phyloP scores from a whole-genome alignment of 2,888 invertebrate genomes.

The Schizotus pectinicornis region DNA sequence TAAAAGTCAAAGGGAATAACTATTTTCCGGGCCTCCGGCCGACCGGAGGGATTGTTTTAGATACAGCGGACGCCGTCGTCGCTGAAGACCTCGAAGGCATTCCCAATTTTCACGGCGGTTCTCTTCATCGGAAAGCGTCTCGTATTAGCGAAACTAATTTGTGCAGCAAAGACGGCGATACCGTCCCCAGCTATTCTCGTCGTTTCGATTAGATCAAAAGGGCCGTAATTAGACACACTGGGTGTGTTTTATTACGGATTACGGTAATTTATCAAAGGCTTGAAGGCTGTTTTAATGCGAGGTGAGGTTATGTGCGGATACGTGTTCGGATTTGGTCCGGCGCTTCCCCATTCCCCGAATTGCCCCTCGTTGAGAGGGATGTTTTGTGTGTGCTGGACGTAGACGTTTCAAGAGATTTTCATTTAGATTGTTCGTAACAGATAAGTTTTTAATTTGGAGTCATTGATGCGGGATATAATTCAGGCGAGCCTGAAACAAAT shows the following conservation, averaged over 20 bases:
- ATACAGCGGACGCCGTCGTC: too few relatives aligned
- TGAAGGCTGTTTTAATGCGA: slow-evolving; percentile 1
- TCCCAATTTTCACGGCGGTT: too few relatives aligned
- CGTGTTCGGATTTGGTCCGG: neutral
- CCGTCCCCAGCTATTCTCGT: slow-evolving; percentile 2
- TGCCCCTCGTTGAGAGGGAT: neutral
- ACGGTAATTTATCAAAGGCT: slow-evolving; percentile 28
- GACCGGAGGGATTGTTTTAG: too few relatives aligned
- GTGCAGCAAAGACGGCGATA: slow-evolving; percentile 3
- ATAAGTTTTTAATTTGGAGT: slow-evolving; percentile 21
- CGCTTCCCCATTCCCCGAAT: too few relatives aligned
- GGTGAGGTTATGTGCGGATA: slow-evolving; percentile 11
- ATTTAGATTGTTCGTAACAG: slow-evolving; percentile 15
- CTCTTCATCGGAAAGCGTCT: neutral
- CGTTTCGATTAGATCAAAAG: slow-evolving; percentile 33
- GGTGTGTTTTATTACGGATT: slow-evolving; percentile 35
- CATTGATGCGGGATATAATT: slow-evolving; percentile 8
- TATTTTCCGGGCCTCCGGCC: too few relatives aligned
- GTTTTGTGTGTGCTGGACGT: slow-evolving; percentile 3
- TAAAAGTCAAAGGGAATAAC: too few relatives aligned
- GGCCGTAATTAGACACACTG: slow-evolving; percentile 32
- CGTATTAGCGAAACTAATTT: slow-evolving; percentile 3
- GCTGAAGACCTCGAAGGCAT: too few relatives aligned
- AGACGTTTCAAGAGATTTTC: slow-evolving; percentile 15
- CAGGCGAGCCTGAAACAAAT: neutral